These are phyloP conservation scores for Scomber japonicus DNA, from an alignment of 2,113 vertebrate genomes.

Conservation along the genomic window DNA sequence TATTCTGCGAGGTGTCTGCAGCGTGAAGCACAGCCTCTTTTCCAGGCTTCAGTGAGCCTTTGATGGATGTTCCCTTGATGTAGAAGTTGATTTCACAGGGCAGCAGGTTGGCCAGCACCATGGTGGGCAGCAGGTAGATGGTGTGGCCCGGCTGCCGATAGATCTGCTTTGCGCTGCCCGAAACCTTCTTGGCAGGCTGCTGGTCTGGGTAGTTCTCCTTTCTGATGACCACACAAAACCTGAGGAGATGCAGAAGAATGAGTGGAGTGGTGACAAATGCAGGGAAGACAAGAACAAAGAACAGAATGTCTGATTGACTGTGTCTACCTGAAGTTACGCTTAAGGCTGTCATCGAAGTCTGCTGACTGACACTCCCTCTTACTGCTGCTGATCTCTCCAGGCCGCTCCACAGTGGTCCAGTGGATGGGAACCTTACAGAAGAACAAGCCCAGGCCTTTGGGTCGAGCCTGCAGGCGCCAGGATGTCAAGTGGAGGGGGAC, in stretches of 20 bases:
- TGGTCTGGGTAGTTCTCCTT: slow-evolving; percentile 98
- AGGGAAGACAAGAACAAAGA: not conserved
- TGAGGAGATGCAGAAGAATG: slow-evolving; percentile 57
- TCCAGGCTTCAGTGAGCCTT: slow-evolving; percentile 91
- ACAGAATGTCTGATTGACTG: not conserved
- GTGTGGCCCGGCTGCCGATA: slow-evolving; percentile 97
- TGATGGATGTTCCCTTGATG: slow-evolving; percentile 92
- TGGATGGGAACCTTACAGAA: slow-evolving; percentile 97
- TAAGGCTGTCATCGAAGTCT: slow-evolving; percentile 89
- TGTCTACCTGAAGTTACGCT: slow-evolving; percentile 92
- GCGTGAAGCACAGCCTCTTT: slow-evolving; percentile 92
- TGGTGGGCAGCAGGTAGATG: slow-evolving; percentile 93
- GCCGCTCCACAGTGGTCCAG: slow-evolving; percentile 94
- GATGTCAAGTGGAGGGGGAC: slow-evolving; percentile 95
- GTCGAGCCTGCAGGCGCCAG: slow-evolving; percentile 95
- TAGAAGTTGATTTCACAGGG: slow-evolving; percentile 96
- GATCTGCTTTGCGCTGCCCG: slow-evolving; percentile 92
- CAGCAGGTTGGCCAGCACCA: slow-evolving; percentile 94
- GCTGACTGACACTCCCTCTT: slow-evolving; percentile 95
- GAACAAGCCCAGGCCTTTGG: slow-evolving; percentile 93
- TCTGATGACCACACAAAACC: slow-evolving; percentile 97
- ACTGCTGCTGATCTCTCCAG: slow-evolving; percentile 92
- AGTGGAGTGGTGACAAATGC: not conserved
- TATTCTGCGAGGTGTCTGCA: slow-evolving; percentile 96
- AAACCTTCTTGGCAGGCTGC: slow-evolving; percentile 91